A percentile compares a stretch with the other conserved stretches of the same genome.
Evolutionary conservation across 1,140 invertebrate genomes (phyloP).

Genomic region (Limonius californicus): DNA sequence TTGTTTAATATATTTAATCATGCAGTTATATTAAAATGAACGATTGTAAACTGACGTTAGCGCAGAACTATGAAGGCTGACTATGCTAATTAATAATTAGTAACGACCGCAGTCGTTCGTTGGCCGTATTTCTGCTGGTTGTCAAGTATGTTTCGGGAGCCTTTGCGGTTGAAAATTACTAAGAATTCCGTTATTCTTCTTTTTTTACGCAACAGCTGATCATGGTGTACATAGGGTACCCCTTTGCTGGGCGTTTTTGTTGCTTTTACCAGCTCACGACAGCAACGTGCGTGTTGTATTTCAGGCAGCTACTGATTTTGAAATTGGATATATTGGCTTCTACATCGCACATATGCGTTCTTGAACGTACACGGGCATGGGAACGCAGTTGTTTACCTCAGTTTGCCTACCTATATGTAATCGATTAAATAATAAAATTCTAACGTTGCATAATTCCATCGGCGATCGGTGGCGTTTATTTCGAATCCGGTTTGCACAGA

Average conservation of each 20-base stretch:
- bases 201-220: not conserved
- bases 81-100: no score
- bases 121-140: not conserved
- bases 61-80: no score
- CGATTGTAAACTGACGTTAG: no score
- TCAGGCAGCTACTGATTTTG: not conserved
- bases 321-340: not conserved
- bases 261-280: not conserved
- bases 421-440: not conserved
- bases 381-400: slow-evolving; percentile 1
- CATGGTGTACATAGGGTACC: not conserved
- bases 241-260: not conserved
- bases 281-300: not conserved
- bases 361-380: slow-evolving; percentile 1
- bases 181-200: not conserved
- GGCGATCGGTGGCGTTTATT: not conserved
- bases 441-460: not conserved
- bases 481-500: not conserved
- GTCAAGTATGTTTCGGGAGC: not conserved
- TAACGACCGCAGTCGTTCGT: not conserved
- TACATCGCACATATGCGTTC: not conserved
- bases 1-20: no score
- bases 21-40: no score
- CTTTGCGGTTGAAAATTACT: not conserved
- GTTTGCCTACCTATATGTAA: not conserved